phyloP scores from a whole-genome alignment of 2,113 vertebrate genomes.

The Upupa epops region DNA sequence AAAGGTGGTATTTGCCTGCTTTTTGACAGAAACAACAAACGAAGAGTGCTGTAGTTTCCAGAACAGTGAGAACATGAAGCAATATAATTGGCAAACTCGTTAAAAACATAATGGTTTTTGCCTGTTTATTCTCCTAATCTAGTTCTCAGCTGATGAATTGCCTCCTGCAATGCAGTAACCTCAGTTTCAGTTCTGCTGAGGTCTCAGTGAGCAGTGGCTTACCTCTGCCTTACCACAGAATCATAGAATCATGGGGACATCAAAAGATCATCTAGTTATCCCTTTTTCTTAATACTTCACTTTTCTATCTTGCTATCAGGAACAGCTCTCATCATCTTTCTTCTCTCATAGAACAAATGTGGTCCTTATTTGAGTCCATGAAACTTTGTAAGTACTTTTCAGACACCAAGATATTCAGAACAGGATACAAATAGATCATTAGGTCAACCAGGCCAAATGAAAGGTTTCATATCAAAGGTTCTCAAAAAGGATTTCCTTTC shows the following conservation, averaged over 20 bases:
- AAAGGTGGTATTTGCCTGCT: neutral
- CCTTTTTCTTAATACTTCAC: neutral
- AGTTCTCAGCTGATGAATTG: neutral
- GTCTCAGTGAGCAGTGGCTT: neutral
- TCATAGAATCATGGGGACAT: too few relatives aligned
- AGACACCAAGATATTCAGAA: neutral
- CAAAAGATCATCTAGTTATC: too few relatives aligned
- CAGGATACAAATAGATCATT: neutral
- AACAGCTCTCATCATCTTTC: neutral
- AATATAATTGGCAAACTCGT: neutral
- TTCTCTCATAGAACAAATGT: neutral
- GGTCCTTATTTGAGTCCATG: neutral
- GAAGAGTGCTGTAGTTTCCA: neutral
- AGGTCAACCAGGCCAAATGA: neutral
- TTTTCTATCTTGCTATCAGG: neutral
- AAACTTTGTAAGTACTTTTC: neutral
- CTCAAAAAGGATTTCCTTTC: accelerated
- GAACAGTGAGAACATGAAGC: neutral
- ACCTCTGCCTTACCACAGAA: neutral
- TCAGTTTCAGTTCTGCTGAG: neutral
- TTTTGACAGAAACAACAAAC: neutral
- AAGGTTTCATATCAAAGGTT: neutral
- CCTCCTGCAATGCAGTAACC: neutral
- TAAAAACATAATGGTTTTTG: neutral
- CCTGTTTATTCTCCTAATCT: neutral